Evolutionary conservation across 1,140 invertebrate species (phyloP).

Genomic region (Uloborus diversus): DNA sequence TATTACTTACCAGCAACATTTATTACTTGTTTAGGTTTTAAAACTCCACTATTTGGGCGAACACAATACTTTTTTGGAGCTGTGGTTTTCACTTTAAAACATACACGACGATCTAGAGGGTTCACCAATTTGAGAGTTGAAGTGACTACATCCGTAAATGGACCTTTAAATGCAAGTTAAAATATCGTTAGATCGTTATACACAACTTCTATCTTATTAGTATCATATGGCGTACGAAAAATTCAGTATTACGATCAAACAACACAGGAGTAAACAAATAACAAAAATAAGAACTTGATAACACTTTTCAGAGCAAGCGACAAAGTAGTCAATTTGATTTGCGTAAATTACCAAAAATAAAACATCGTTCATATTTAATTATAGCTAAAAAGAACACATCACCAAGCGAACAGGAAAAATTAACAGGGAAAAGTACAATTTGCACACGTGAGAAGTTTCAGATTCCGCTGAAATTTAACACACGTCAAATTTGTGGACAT

Average conservation of each 20-base stretch:
- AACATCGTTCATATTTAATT: too few species aligned
- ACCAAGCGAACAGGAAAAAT: too few species aligned
- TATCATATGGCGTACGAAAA: background rate
- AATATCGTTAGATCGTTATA: background rate
- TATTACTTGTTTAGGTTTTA: constrained; percentile 78
- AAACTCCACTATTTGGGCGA: constrained; percentile 93
- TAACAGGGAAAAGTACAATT: too few species aligned
- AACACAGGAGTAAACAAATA: too few species aligned
- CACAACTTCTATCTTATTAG: background rate
- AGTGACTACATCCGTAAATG: constrained; percentile 88
- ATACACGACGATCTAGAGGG: constrained; percentile 83
- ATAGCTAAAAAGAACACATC: too few species aligned
- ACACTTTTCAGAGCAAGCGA: too few species aligned
- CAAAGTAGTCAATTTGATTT: too few species aligned
- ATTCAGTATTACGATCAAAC: background rate
- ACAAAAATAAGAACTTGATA: too few species aligned
- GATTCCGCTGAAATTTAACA: too few species aligned
- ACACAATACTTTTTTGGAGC: constrained; percentile 99
- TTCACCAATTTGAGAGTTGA: constrained; percentile 92
- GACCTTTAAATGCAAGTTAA: constrained; percentile 83
- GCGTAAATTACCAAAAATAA: too few species aligned
- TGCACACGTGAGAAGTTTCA: too few species aligned
- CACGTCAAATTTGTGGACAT: too few species aligned
- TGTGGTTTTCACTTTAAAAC: constrained; percentile 99
- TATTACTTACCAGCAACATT: constrained; percentile 80